Evolutionary conservation across 2,888 invertebrate genomes (phyloP).

Genomic region (Ariolimax columbianus): DNA sequence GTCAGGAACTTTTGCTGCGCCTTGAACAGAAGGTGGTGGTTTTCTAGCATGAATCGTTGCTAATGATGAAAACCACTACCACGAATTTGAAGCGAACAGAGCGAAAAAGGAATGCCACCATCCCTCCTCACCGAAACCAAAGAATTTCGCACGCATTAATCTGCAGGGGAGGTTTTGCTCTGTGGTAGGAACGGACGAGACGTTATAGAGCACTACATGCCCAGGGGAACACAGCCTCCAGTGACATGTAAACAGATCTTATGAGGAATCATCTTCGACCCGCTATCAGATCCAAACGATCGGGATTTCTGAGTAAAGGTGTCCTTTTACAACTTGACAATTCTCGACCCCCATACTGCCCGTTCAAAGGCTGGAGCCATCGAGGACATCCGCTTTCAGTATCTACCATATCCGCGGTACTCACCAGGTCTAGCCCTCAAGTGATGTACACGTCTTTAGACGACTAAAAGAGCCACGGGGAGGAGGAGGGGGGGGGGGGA

Average conservation of each 20-base stretch:
- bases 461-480: too few species aligned
- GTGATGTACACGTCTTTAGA: too few species aligned
- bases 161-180: neutral
- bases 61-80: neutral
- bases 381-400: neutral
- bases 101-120: neutral
- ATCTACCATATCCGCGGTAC: neutral
- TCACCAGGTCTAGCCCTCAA: neutral
- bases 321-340: slow-evolving; percentile 15
- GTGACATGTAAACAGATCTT: neutral
- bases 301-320: slow-evolving; percentile 5
- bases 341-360: neutral
- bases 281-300: neutral
- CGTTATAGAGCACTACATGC: neutral
- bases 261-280: neutral
- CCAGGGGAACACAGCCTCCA: neutral
- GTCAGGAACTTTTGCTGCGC: neutral
- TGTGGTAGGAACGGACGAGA: neutral
- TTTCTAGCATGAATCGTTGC: neutral
- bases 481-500: too few species aligned
- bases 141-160: neutral
- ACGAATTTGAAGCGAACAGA: neutral
- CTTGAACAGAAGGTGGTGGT: neutral
- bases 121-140: neutral
- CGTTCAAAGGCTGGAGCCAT: neutral